Percentiles rank a stretch among this genome's conserved stretches.
phyloP scores from a whole-genome alignment of 2,797 vertebrate genomes.

The Phrynocephalus guinanensis region DNA sequence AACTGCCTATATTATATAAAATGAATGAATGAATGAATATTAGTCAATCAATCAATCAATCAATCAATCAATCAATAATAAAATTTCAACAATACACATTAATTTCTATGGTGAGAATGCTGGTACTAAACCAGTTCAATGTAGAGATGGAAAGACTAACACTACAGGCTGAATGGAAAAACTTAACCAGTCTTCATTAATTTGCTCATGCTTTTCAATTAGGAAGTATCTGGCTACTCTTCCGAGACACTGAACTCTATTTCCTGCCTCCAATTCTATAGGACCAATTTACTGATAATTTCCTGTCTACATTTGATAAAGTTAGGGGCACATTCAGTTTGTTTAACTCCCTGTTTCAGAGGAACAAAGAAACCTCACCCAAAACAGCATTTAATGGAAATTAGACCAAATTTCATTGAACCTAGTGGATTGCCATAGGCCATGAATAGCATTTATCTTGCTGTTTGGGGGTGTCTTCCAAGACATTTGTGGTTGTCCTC shows the following conservation, averaged over 20 bases:
- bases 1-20: neutral
- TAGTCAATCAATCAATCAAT: too few relatives aligned
- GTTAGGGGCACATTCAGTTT: slow-evolving; percentile 74
- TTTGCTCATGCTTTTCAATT: slow-evolving; percentile 70
- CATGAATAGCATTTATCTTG: slow-evolving; percentile 68
- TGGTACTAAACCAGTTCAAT: slow-evolving; percentile 1
- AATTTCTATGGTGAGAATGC: neutral
- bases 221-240: slow-evolving; percentile 72
- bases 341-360: slow-evolving; percentile 67
- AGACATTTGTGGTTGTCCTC: slow-evolving; percentile 64
- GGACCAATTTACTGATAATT: slow-evolving; percentile 73
- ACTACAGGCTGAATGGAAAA: slow-evolving; percentile 26
- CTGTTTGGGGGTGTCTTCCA: slow-evolving; percentile 70
- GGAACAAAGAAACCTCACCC: slow-evolving; percentile 74
- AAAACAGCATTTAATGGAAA: slow-evolving; percentile 73
- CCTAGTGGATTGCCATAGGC: slow-evolving; percentile 64
- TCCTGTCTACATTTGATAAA: slow-evolving; percentile 78
- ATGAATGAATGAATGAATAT: too few relatives aligned
- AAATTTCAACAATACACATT: neutral
- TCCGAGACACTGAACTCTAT: slow-evolving; percentile 74
- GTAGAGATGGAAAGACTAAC: neutral
- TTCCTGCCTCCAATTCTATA: slow-evolving; percentile 79
- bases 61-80: too few relatives aligned
- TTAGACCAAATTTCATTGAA: slow-evolving; percentile 68
- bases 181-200: slow-evolving; percentile 63